Base-by-base conservation (phyloP, 1,140 invertebrate species). In the Ceratina japonica region DNA sequence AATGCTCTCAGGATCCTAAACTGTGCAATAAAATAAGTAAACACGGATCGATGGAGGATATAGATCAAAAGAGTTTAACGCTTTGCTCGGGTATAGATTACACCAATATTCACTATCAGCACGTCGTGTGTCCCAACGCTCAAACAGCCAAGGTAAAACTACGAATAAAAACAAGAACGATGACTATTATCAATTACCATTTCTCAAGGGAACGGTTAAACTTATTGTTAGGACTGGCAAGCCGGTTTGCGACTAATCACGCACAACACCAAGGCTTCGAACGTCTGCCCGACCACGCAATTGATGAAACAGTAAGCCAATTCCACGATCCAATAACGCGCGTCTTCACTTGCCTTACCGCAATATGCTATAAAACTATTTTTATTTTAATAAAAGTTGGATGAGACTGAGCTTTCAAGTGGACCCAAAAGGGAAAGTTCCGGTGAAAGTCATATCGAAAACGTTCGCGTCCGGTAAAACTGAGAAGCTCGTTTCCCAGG, bases 401-500 rank as follows among this genome's bases (percentile, higher is more conserved):
- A 98, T 99, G 97, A 95, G 97, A 75, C 93, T 99, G 3, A 96
- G 96, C 68, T 98, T 99, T 91, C 94, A 96, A 83, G 96, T 97
- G 5, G 98, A 99, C 91, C 95, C 97, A 18, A 96, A 96, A 89
- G 97, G 98, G n/a, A 99, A 99, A 93, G 97, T 99, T 70, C 98
- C 98, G 0, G 98, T 99, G 0, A 97, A 98, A 93, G 97, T 98
- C 66, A 96, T 99, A 75, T 98, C 98, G 22, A 94, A 97, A 91
- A 99, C 99, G 68, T 99, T 99, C 93, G 98, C 98, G 1, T 99
- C 98, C 4, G 97, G 98, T 13, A 98, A 97, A 94, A 99, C 98
- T 2, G 99, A 99, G 91, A 99, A 99, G 92, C 94, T 99, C 86
- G 97, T 99, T 13, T 99, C 98, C 93, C 98, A 99, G 89, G 98